Evolutionary conservation across 2,888 invertebrate genomes (phyloP).

Genomic region (Conomelus anceps): DNA sequence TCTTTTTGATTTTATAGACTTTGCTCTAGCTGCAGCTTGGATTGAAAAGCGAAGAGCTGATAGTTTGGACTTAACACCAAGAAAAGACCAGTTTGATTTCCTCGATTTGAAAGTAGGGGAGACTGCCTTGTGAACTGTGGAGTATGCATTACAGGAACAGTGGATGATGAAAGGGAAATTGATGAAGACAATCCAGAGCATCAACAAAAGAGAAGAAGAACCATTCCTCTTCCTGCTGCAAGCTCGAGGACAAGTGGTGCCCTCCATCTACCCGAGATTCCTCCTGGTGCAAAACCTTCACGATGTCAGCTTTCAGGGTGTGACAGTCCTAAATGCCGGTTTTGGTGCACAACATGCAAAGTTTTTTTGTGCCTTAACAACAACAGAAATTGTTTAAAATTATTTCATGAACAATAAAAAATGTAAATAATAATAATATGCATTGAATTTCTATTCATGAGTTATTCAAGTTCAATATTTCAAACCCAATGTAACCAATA

Average conservation of each 20-base stretch:
- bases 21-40: slow-evolving; percentile 11
- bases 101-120: slow-evolving; percentile 17
- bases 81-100: slow-evolving; percentile 11
- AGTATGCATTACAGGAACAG: neutral
- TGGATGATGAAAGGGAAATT: neutral
- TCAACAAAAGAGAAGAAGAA: slow-evolving; percentile 4
- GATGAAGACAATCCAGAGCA: neutral
- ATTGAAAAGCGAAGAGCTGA: slow-evolving; percentile 15
- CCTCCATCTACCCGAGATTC: slow-evolving; percentile 12
- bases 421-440: neutral
- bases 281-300: slow-evolving; percentile 1
- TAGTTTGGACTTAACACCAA: slow-evolving; percentile 4
- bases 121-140: neutral
- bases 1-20: slow-evolving; percentile 15
- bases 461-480: neutral
- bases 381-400: slow-evolving; percentile 14
- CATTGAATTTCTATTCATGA: neutral
- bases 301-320: slow-evolving; percentile 9
- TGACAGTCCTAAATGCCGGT: neutral
- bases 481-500: neutral
- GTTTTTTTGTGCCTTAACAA: slow-evolving; percentile 12
- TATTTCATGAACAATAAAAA: neutral
- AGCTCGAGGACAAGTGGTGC: neutral
- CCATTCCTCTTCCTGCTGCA: slow-evolving; percentile 5
- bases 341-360: slow-evolving; percentile 10